Conservation (phyloP, 2,113 vertebrate genomes). For the Ardeotis arabs region DNA sequence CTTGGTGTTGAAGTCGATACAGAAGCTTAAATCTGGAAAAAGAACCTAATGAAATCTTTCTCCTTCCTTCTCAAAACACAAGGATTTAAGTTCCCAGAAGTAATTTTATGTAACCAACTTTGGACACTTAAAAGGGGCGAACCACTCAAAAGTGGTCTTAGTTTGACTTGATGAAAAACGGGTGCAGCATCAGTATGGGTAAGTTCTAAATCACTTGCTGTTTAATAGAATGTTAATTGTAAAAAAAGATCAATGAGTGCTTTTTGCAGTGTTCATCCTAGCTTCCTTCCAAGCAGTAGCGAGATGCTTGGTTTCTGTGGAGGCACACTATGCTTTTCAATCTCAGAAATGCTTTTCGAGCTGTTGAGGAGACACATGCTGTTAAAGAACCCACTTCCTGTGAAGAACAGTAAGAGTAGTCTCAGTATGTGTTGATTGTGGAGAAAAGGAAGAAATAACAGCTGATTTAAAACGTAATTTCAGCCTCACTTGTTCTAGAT, state of each 20-base stretch:
- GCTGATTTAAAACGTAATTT: background rate
- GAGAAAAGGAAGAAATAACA: background rate
- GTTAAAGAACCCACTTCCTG: background rate
- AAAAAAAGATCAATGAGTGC: background rate
- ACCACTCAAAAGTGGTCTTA: background rate
- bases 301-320: background rate
- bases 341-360: background rate
- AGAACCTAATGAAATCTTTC: background rate
- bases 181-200: background rate
- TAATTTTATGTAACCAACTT: background rate
- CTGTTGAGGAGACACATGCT: background rate
- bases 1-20: background rate
- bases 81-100: background rate
- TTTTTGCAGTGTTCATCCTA: background rate
- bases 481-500: background rate
- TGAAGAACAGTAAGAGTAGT: background rate
- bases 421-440: background rate
- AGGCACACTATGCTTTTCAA: background rate
- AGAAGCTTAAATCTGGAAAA: background rate
- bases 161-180: background rate
- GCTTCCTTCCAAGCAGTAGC: background rate
- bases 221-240: background rate
- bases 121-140: background rate
- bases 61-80: background rate
- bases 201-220: background rate